These are phyloP conservation scores for Petrolisthes cinctipes DNA, from an alignment of 2,888 invertebrate genomes.

Conservation along the genomic window DNA sequence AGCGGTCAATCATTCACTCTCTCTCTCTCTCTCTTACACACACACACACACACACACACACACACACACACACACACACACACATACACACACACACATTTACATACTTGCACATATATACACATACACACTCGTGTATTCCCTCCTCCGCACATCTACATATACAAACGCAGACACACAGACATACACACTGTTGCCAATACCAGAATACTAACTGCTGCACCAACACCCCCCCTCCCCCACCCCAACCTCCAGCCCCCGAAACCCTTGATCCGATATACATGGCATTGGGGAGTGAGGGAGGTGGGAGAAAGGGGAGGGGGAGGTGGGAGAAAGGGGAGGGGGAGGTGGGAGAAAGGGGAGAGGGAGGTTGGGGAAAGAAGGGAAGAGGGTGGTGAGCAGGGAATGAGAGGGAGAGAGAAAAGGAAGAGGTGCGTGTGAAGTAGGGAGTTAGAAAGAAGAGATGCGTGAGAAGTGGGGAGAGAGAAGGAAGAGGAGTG, in stretches of 20 bases:
- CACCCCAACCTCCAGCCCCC: too few relatives aligned
- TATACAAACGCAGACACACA: too few relatives aligned
- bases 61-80: too few relatives aligned
- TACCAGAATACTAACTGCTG: too few relatives aligned
- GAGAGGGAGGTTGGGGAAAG: background rate
- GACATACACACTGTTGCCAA: too few relatives aligned
- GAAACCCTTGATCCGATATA: too few relatives aligned
- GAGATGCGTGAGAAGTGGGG: background rate
- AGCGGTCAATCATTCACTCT: background rate
- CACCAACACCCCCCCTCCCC: too few relatives aligned
- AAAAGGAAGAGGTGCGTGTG: background rate
- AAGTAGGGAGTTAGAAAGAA: background rate
- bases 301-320: background rate
- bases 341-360: background rate
- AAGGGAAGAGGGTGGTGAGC: too few relatives aligned
- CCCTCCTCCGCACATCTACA: too few relatives aligned
- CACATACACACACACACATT: background rate
- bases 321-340: background rate
- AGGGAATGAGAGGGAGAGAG: background rate
- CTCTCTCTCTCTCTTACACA: background rate
- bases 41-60: too few relatives aligned
- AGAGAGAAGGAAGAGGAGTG: background rate
- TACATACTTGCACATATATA: background rate
- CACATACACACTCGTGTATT: background rate
- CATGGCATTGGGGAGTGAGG: too few relatives aligned